A percentile compares a stretch with the other conserved stretches of the same genome.
Conservation (phyloP, 2,113 vertebrate genomes). For the Indri indri region DNA sequence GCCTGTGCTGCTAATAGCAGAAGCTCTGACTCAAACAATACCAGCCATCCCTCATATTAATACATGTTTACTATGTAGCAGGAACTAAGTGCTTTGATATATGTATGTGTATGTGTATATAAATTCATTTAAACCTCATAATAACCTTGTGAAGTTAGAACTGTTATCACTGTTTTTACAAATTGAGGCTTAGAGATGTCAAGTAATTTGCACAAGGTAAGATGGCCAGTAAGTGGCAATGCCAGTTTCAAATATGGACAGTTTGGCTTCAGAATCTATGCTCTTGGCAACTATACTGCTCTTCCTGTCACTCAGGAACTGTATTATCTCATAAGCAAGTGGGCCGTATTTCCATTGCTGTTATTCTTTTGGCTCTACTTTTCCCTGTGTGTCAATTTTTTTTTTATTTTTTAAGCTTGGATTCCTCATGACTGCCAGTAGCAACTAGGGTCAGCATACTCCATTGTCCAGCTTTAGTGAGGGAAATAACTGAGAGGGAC, state of each 20-base stretch:
- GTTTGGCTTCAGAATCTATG: background rate
- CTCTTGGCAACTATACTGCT: rapidly evolving
- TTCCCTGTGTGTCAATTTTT: background rate
- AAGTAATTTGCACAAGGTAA: background rate
- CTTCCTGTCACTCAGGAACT: background rate
- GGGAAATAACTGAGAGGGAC: background rate
- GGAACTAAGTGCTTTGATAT: background rate
- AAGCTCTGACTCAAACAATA: background rate
- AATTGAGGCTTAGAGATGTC: background rate
- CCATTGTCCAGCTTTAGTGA: background rate
- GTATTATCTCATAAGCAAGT: background rate
- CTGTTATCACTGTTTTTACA: background rate
- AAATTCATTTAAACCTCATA: background rate
- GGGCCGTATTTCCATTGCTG: background rate
- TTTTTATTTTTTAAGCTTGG: background rate
- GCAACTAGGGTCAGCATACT: background rate
- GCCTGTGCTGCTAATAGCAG: background rate
- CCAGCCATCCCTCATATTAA: background rate
- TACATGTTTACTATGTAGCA: background rate
- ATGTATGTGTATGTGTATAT: background rate
- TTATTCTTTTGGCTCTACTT: background rate
- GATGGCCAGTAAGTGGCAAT: background rate
- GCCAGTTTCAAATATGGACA: background rate
- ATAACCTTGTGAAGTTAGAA: background rate
- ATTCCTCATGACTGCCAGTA: background rate